Base-by-base conservation (phyloP, 2,888 invertebrate genomes). In the Lottia scabra region DNA sequence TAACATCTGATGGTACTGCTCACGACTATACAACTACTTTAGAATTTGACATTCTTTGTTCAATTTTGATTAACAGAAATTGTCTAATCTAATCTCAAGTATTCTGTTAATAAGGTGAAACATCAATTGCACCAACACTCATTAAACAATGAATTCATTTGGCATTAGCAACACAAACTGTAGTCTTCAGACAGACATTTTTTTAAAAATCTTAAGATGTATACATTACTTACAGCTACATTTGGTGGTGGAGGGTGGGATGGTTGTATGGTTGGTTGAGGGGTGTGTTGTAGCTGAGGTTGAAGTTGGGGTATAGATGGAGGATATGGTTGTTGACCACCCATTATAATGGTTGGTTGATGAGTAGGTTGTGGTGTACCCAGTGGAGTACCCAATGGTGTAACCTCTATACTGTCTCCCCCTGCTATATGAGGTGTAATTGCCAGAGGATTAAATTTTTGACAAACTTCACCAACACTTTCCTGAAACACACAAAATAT, bases 251-350 rank as follows among this genome's bases (percentile, higher is more conserved):
- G 63, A 63, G 63, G 38, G 38, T 38, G 38, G 38, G 38, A 38
- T 38, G 3, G 38, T 38, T 4, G 38, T 38, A 38, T 38, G 38
- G 38, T 38, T 38, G 38, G 38, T 38, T 38, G 38, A 63, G 19
- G 23, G 8, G 23, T 26, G 27, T 63, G 63, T 16, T 15, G 5
- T 16, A 63, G 13, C 15, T 63, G 16, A 62, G 75, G 19, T 56
- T 64, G 27, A 48, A 64, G 38, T 68, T 73, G 64, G 68, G 73
- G 72, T 67, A 77, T 1, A 8, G 38, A 10, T 63, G 78, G 78
- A 30, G 77, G 66, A 71, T 69, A 76, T 43, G 46, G 68, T 68
- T 30, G 71, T 15, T 63, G 70, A 63, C 43, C 44, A 71, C 56
- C 73, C 68, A 63, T 67, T 45, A 27, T 63, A 65, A 56, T 63